Conservation (phyloP, 2,888 invertebrate genomes). For the Rotaria sp. region DNA sequence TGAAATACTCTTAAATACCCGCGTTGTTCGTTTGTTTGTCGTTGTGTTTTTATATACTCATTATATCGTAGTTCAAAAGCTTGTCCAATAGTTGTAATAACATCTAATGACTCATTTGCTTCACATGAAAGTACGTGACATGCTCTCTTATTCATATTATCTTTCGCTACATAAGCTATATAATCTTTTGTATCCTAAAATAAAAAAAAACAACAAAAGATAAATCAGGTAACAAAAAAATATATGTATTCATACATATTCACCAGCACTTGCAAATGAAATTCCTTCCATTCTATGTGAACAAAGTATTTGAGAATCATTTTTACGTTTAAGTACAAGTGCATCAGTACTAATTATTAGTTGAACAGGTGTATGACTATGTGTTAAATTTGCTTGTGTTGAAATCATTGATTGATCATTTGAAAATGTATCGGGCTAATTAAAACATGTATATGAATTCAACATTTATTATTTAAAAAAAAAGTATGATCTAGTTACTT, state of each 20-base stretch:
- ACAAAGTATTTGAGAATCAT: conserved; percentile 6
- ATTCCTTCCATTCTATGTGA: conserved; percentile 28
- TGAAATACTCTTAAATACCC: background rate
- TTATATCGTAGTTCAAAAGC: conserved; percentile 40
- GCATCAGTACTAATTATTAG: background rate
- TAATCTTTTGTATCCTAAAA: conserved; percentile 36
- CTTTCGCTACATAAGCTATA: conserved; percentile 89
- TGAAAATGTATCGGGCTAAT: background rate
- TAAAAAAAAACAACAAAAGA: background rate
- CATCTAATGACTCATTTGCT: conserved; percentile 79
- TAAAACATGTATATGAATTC: background rate
- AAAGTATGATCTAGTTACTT: background rate
- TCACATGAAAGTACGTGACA: conserved; percentile 94
- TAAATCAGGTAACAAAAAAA: background rate
- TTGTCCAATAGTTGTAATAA: conserved; percentile 82
- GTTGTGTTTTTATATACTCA: conserved; percentile 16
- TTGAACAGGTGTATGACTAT: background rate
- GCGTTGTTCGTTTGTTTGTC: background rate
- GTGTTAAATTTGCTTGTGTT: background rate
- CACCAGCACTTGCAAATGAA: conserved; percentile 24
- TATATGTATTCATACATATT: background rate
- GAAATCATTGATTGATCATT: background rate
- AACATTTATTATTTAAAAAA: background rate
- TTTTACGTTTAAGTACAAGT: background rate
- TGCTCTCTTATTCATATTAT: conserved; percentile 59